Percentiles rank a stretch among this genome's conserved stretches.
Evolutionary conservation across 2,888 invertebrate species (phyloP).

Genomic region (Tipula helvola): DNA sequence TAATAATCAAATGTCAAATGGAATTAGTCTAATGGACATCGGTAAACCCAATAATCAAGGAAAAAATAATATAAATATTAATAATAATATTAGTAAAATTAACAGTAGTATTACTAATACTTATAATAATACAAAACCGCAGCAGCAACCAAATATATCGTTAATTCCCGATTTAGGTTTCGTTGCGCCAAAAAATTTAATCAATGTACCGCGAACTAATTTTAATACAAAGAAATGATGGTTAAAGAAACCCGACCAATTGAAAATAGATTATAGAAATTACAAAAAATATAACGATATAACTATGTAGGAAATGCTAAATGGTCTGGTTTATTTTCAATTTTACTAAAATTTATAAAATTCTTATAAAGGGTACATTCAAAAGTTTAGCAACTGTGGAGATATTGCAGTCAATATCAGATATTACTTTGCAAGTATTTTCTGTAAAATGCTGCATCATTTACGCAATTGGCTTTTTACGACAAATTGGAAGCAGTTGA

Average conservation of each 20-base stretch:
- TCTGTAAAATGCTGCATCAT: no score
- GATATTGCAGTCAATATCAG: no score
- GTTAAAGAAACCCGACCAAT: constrained; percentile 28
- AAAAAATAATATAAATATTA: constrained; percentile 16
- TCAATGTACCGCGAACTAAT: constrained; percentile 30
- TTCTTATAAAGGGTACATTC: no score
- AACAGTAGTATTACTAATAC: constrained; percentile 12
- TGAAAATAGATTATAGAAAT: background rate
- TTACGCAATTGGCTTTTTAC: no score
- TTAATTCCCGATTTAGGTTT: constrained; percentile 43
- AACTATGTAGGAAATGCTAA: background rate
- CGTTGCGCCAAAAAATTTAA: constrained; percentile 35
- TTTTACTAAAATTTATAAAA: no score
- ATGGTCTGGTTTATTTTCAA: background rate
- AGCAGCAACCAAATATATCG: constrained; percentile 36
- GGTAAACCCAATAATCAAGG: background rate
- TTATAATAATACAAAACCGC: constrained; percentile 5
- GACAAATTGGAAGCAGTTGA: no score
- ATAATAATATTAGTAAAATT: constrained; percentile 15
- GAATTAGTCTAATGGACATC: background rate
- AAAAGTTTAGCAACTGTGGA: no score
- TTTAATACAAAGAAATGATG: constrained; percentile 33
- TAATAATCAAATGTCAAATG: background rate
- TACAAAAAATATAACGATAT: background rate
- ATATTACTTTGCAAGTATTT: no score